A percentile compares a stretch with the other conserved stretches of the same genome.
Conservation (phyloP, 2,797 vertebrate genomes). For the Pseudotriccus pelzelni region DNA sequence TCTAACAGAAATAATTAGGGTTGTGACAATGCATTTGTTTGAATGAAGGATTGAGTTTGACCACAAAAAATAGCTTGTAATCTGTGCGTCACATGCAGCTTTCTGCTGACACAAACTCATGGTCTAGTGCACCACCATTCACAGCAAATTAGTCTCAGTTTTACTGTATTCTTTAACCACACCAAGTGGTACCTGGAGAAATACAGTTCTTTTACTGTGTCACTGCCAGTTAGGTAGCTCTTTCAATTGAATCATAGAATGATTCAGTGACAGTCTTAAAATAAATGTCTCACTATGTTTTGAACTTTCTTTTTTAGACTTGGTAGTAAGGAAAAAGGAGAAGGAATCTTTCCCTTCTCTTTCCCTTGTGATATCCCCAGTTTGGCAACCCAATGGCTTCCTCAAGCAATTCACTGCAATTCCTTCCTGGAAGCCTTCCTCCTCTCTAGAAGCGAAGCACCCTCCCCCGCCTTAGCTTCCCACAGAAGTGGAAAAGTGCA, state of each 20-base stretch:
- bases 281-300: background rate
- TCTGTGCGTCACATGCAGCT: background rate
- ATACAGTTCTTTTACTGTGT: background rate
- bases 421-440: background rate
- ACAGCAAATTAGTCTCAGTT: slow-evolving; percentile 29
- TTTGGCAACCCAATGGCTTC: background rate
- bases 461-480: background rate
- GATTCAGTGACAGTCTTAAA: background rate
- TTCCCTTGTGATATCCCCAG: background rate
- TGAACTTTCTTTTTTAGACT: background rate
- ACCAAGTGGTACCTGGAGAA: background rate
- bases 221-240: background rate
- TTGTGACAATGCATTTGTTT: slow-evolving; percentile 32
- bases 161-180: background rate
- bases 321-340: background rate
- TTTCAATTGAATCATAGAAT: background rate
- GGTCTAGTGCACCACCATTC: slow-evolving; percentile 14
- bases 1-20: slow-evolving; percentile 40
- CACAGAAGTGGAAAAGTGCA: background rate
- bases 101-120: slow-evolving; percentile 16
- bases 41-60: slow-evolving; percentile 42
- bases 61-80: slow-evolving; percentile 51
- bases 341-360: background rate
- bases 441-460: background rate
- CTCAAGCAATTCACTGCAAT: background rate